These are phyloP conservation scores for Acanthococcus lagerstroemiae DNA, from an alignment of 2,888 invertebrate genomes.

Conservation along the genomic window DNA sequence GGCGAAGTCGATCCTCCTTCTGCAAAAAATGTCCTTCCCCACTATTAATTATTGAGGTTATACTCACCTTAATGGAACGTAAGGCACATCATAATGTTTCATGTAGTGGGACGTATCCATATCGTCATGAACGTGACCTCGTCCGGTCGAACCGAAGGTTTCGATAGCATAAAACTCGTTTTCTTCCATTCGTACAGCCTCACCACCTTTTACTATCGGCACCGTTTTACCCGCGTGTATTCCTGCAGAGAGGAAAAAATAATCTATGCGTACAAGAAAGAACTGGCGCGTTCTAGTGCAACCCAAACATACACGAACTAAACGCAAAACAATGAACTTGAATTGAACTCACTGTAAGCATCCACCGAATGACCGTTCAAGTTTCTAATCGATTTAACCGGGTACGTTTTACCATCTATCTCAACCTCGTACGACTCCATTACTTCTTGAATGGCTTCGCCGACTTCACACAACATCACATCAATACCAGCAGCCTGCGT, in stretches of 20 bases:
- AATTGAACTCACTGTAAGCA: conserved; percentile 75
- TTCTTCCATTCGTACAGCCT: conserved; percentile 96
- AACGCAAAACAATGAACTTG: not conserved
- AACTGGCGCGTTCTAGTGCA: too few species aligned
- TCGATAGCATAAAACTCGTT: conserved; percentile 99
- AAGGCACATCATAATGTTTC: conserved; percentile 92
- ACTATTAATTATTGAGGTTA: not conserved
- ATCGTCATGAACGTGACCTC: conserved; percentile 90
- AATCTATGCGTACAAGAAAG: too few species aligned
- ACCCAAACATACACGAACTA: too few species aligned
- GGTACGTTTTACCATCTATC: conserved; percentile 89
- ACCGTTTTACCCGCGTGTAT: conserved; percentile 97
- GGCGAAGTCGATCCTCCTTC: not conserved
- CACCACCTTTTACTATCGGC: conserved; percentile 97
- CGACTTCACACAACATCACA: conserved; percentile 93
- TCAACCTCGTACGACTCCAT: conserved; percentile 99
- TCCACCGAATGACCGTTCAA: conserved; percentile 99
- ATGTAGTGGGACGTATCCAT: conserved; percentile 99
- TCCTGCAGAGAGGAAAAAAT: conserved; percentile 44
- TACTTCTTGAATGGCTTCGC: conserved; percentile 93
- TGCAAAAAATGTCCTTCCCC: too few species aligned
- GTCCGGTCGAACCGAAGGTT: conserved; percentile 97
- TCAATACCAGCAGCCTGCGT: conserved; percentile 79
- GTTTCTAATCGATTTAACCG: conserved; percentile 94
- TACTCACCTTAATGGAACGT: conserved; percentile 71